Evolutionary conservation across 2,888 invertebrate species (phyloP).

Genomic region (Leptopterna dolabrata): DNA sequence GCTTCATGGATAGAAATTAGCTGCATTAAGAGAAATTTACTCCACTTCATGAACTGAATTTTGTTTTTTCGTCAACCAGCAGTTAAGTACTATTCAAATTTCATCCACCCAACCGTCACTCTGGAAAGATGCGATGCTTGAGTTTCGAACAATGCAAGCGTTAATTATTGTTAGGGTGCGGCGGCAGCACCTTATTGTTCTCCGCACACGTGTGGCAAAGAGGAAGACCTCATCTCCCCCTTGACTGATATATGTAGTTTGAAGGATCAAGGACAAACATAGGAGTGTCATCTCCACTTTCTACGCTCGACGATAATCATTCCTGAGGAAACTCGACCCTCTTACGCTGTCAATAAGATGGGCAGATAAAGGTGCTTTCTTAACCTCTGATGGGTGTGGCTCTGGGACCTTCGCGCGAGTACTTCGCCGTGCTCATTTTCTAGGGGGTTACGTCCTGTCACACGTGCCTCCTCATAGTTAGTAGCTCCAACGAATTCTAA

Average conservation of each 20-base stretch:
- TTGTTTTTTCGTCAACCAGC: not conserved
- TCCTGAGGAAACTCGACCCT: conserved; percentile 17
- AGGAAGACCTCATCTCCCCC: not conserved
- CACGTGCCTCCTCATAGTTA: not conserved
- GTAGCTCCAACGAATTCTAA: not conserved
- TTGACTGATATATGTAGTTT: conserved; percentile 18
- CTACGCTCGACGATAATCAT: conserved; percentile 23
- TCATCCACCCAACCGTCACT: not conserved
- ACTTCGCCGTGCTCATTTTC: not conserved
- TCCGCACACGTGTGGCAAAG: conserved; percentile 17
- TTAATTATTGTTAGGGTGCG: conserved; percentile 25
- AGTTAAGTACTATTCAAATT: not conserved
- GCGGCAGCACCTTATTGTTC: conserved; percentile 14
- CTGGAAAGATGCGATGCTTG: not conserved
- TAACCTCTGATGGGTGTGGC: conserved; percentile 11
- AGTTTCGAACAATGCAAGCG: conserved; percentile 40
- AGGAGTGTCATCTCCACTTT: conserved; percentile 50
- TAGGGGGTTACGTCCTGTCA: not conserved
- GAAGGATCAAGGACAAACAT: conserved; percentile 54
- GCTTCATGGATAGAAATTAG: no score
- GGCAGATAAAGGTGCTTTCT: conserved; percentile 37
- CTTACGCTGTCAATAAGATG: conserved; percentile 7
- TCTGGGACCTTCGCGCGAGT: not conserved
- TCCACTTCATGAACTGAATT: no score
- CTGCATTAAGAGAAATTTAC: no score